Base-by-base conservation (phyloP, 2,113 vertebrate species). In the Cryptotis parvus region DNA sequence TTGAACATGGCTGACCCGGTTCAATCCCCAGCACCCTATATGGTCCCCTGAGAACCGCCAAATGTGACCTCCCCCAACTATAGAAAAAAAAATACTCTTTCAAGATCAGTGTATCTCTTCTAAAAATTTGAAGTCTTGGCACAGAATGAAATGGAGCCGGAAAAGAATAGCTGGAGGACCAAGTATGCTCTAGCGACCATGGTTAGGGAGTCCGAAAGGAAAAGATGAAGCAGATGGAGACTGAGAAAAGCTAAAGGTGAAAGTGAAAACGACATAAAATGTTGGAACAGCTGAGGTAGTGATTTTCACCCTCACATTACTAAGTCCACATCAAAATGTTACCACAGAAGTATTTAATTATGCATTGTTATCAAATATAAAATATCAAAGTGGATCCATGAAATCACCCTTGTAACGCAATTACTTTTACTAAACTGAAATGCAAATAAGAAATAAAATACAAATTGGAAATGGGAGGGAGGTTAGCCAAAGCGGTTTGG, bases 81-180 rank as follows among this genome's bases (percentile, higher is more conserved):
- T n/a, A n/a, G n/a, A n/a, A n/a, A n/a, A n/a, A n/a, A n/a, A n/a
- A n/a, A n/a, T n/a, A n/a, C n/a, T n/a, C 52, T 55, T 55, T 55
- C 52, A 55, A 80, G 27, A 33, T 41, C n/a, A 85, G 27, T 68
- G 33, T 55, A 80, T 79, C 81, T 63, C 26, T 70, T n/a, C 31
- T 84, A 78, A 88, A 88, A 20, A 70, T 78, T 58, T 84, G 78
- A 65, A 92, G 33, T 33, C 29, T 43, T 43, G 31, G 79, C 39
- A 77, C 1, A 84, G 31, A 66, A 75, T 45, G 24, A 85, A 63
- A 90, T 33, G 10, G 14, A 39, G 15, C n/a, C 69, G 63, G 27
- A 63, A n/a, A 78, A 74, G 14, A 70, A 29, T 79, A 85, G 14
- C 26, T 31, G n/a, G 72, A 66, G 31, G 35, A 68, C 6, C 84